Percentiles rank a stretch among this genome's conserved stretches.
Evolutionary conservation across 2,113 vertebrate species (phyloP).

Genomic region (Aspidoscelis tigris): DNA sequence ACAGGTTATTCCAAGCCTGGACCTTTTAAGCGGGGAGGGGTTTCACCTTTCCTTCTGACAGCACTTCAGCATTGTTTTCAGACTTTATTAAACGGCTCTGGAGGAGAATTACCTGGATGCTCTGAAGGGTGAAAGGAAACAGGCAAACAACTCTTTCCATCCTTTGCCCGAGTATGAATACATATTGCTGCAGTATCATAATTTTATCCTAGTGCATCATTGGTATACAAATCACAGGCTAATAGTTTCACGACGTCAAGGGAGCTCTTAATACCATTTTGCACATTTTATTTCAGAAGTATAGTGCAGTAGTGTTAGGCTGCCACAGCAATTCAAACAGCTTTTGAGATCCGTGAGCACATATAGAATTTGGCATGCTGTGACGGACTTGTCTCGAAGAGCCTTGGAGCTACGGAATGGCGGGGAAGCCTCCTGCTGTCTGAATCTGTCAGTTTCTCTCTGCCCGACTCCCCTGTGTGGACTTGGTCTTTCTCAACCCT

Average conservation of each 20-base stretch:
- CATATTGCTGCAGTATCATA: not conserved
- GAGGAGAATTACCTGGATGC: not conserved
- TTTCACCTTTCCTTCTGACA: conserved; percentile 2
- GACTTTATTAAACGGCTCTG: not conserved
- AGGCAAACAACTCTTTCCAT: not conserved
- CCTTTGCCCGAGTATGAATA: not conserved
- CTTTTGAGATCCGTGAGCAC: no score
- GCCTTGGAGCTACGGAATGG: no score
- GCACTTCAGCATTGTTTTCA: not conserved
- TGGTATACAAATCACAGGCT: not conserved
- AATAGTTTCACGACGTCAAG: not conserved
- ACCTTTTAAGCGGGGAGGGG: no score
- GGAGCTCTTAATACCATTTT: not conserved
- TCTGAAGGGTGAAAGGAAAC: not conserved
- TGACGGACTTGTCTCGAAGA: no score
- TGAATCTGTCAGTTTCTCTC: no score
- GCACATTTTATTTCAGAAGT: not conserved
- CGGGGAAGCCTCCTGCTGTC: no score
- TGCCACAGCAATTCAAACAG: no score
- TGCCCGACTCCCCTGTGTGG: no score
- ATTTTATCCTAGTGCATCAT: not conserved
- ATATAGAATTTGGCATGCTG: no score
- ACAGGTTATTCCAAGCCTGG: no score
- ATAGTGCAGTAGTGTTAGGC: no score
- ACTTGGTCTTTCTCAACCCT: no score